A percentile compares a stretch with the other conserved stretches of the same genome.
These are phyloP conservation scores for Parnassius apollo DNA, from an alignment of 2,888 invertebrate genomes.

Conservation along the genomic window DNA sequence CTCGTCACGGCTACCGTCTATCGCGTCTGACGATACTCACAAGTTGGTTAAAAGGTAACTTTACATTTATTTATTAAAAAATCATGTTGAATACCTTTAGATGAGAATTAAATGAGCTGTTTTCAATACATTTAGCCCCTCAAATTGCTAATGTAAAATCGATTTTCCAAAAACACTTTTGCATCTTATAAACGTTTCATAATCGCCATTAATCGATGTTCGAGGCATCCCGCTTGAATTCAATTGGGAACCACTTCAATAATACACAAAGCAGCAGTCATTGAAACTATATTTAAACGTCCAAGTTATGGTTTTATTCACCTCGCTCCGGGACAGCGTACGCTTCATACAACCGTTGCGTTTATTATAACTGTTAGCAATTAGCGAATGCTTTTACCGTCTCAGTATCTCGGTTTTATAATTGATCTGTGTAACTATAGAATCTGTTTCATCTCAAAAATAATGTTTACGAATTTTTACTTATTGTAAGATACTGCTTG, in stretches of 20 bases:
- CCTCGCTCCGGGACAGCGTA: conserved; percentile 44
- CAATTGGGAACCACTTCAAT: conserved; percentile 17
- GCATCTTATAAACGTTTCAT: conserved; percentile 15
- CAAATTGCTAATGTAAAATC: background rate
- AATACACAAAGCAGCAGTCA: conserved; percentile 2
- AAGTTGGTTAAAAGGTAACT: too few relatives aligned
- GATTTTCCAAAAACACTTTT: background rate
- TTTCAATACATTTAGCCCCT: too few relatives aligned
- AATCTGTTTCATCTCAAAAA: too few relatives aligned
- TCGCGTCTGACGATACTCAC: too few relatives aligned
- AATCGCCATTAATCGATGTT: conserved; percentile 5
- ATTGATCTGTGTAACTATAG: too few relatives aligned
- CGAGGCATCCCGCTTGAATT: conserved; percentile 3
- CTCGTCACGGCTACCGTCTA: too few relatives aligned
- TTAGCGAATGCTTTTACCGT: conserved; percentile 4
- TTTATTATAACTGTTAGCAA: background rate
- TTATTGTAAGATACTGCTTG: too few relatives aligned
- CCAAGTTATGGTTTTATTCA: conserved; percentile 66
- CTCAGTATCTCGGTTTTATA: conserved; percentile 2
- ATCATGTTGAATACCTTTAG: too few relatives aligned
- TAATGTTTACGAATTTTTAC: too few relatives aligned
- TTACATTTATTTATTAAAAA: too few relatives aligned
- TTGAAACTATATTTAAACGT: conserved; percentile 64
- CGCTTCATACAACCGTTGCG: background rate
- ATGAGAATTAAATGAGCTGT: too few relatives aligned